Evolutionary conservation across 2,797 vertebrate species (phyloP), one percentile per base, ranked within the genome.

Genomic region (Pelobates cultripes): DNA sequence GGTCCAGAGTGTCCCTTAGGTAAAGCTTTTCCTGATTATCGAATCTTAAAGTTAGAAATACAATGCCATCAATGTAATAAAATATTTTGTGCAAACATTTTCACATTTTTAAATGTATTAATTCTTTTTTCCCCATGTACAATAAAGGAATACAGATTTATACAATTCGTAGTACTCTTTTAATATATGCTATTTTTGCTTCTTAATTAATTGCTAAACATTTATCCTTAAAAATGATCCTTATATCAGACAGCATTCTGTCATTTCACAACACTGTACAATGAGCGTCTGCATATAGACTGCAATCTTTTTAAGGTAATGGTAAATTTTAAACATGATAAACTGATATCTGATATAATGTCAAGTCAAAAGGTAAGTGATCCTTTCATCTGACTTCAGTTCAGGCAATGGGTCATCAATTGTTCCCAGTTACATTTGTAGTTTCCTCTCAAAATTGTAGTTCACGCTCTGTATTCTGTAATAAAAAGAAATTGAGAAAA

Each of bases 401-500:
- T 63, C 63, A 28, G 55, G 7, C 8, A 40, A 7, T 44, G 43
- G 4, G 42, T 67, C 12, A 5, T 28, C 55, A 71, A 17, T 7
- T 61, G 51, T 44, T 74, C 7, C 8, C 13, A 43, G 63, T 77
- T 78, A 83, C 51, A 69, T 74, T 42, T 78, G 81, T 61, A 69
- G 17, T 53, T 70, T 78, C 28, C 13, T 67, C 12, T 83, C 70
- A 28, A 73, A 78, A 60, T 78, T 70, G 45, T 70, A 83, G 7
- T 57, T 74, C 63, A 63, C 7, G 40, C 53, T 15, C 64, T 78
- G 76, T 57, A 60, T 78, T 53, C 81, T 83, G 70, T 17, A 83
- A 60, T 70, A 2, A 78, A 44, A 77, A 57, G 2, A 64, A 64
- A 64, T 42, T 0, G 17, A 40, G 61, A 64, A 61, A 40, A 8